Conservation (phyloP, 2,888 invertebrate genomes). For the Desoria tigrina region DNA sequence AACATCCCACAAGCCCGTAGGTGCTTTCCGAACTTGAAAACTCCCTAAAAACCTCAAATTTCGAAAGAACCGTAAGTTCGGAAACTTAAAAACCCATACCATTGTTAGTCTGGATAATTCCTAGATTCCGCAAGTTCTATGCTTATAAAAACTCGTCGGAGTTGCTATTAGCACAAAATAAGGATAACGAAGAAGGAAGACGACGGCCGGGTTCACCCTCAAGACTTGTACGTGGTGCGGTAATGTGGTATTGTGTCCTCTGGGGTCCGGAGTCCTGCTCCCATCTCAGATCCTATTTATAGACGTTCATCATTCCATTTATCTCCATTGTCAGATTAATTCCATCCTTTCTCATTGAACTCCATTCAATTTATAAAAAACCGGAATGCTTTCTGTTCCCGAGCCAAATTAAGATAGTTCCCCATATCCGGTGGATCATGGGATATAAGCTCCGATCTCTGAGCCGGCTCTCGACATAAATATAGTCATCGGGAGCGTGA, state of each 20-base stretch:
- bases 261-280: background rate
- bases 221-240: background rate
- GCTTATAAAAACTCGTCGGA: background rate
- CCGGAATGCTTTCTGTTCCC: background rate
- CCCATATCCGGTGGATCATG: too few species aligned
- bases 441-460: background rate
- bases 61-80: too few species aligned
- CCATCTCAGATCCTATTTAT: slow-evolving; percentile 11
- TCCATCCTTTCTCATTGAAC: background rate
- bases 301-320: slow-evolving; percentile 4
- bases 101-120: too few species aligned
- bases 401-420: slow-evolving; percentile 2
- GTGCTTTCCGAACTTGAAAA: too few species aligned
- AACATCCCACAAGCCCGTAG: too few species aligned
- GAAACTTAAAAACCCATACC: too few species aligned
- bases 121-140: too few species aligned
- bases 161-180: slow-evolving; percentile 6
- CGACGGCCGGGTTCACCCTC: background rate
- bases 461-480: background rate
- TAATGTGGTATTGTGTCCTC: background rate
- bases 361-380: slow-evolving; percentile 1
- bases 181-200: too few species aligned
- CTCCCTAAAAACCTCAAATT: too few species aligned
- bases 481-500: slow-evolving; percentile 1
- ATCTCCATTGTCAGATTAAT: slow-evolving; percentile 12